Evolutionary conservation across 2,113 vertebrate genomes (phyloP), one percentile per base, ranked within the genome.

Genomic region (Daubentonia madagascariensis): DNA sequence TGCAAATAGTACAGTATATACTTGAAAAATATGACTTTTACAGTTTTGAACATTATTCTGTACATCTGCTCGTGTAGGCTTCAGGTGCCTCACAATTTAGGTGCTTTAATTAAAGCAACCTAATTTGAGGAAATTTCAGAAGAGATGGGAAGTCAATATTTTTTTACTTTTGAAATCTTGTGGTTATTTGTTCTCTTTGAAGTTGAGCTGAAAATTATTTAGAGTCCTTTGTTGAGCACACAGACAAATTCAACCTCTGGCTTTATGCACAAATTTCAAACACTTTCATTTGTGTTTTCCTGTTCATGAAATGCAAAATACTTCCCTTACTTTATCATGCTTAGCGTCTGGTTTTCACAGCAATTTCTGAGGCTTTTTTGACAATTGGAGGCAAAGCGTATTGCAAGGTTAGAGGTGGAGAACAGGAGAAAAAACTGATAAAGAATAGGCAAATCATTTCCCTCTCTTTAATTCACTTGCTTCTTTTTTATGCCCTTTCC

Each of bases 81-180:
- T 90, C 17, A 8, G 65, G 57, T 78, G 17, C 28, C 6, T 85
- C 32, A 68, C 18, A 89, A 88, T 79, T 95, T 96, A 65, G n/a
- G 30, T 79, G 13, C 50, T 89, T 91, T 91, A 50, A 94, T 96
- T 93, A 88, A 94, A 67, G n/a, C 6, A 89, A 61, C 11, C 37
- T 86, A 89, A 86, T 96, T 79, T 72, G 54, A 22, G 73, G 48
- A 61, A 37, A 81, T 83, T 85, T 91, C 16, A 86, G 72, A 83
- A 75, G 14, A 89, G 20, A 91, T 57, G 32, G 11, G 22, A 68
- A 96, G 59, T 57, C 50, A 85, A 5, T 8, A 22, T 67, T 78
- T 94, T 97, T n/a, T 91, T 95, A 40, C 40, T 73, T 95, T 96
- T 83, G 57, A 96, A 88, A 84, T 87, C 17, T 88, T 67, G 14